A percentile compares a stretch with the other conserved stretches of the same genome.
Conservation (phyloP, 1,140 invertebrate genomes). For the Megathymus violae region DNA sequence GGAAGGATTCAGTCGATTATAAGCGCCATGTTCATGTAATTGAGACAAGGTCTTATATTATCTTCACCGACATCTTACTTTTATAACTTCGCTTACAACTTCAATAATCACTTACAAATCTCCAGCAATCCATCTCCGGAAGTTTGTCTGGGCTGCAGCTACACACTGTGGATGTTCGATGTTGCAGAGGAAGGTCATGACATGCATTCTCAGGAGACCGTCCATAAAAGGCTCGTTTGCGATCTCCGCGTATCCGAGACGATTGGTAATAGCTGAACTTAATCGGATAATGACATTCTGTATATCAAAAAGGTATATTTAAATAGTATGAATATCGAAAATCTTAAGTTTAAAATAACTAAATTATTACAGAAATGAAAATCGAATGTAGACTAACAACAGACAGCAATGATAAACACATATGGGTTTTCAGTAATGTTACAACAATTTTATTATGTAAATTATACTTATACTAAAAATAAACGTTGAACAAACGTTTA, state of each 20-base stretch:
- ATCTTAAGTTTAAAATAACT: background rate
- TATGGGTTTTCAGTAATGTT: background rate
- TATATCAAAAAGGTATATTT: background rate
- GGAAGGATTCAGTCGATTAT: too few species aligned
- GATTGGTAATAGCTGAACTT: constrained; percentile 52
- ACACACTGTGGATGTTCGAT: constrained; percentile 70
- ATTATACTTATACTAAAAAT: too few species aligned
- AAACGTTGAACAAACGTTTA: too few species aligned
- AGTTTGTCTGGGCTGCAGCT: constrained; percentile 60
- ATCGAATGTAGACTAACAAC: too few species aligned
- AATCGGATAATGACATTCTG: constrained; percentile 51
- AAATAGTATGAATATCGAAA: too few species aligned
- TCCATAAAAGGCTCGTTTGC: constrained; percentile 59
- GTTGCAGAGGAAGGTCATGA: constrained; percentile 78
- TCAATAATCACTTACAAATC: constrained; percentile 66
- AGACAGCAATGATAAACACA: too few species aligned
- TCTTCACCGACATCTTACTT: too few species aligned
- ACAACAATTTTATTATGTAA: background rate
- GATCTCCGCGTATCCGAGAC: constrained; percentile 60
- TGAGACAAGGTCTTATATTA: too few species aligned
- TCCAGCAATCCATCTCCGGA: constrained; percentile 57
- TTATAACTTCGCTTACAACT: too few species aligned
- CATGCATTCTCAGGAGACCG: constrained; percentile 64
- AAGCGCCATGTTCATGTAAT: too few species aligned
- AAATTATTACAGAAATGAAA: too few species aligned